phyloP scores from a whole-genome alignment of 2,797 vertebrate genomes.

The Nothura maculosa region DNA sequence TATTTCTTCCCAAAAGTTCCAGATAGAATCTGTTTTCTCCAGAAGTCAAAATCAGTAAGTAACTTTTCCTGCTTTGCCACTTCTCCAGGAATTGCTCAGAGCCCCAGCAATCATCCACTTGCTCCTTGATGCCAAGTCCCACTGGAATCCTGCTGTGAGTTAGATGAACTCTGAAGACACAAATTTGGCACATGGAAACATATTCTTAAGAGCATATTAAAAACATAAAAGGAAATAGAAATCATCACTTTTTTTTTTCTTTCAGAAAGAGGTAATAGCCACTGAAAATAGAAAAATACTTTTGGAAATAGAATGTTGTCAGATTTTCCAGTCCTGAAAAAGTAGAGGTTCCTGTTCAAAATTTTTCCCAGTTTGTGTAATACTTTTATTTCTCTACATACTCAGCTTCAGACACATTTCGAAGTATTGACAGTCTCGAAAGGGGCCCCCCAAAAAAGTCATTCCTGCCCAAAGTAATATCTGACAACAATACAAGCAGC shows the following conservation, averaged over 20 bases:
- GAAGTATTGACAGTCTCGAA: neutral
- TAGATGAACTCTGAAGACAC: neutral
- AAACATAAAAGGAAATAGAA: neutral
- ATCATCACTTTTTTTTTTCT: neutral
- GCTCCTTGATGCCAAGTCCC: neutral
- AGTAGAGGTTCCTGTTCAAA: neutral
- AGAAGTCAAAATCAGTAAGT: constrained; percentile 5
- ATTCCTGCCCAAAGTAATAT: neutral
- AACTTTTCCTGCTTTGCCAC: neutral
- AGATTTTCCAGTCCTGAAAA: neutral
- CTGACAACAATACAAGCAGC: neutral
- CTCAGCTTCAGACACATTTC: neutral
- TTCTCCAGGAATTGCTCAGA: neutral
- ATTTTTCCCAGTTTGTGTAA: neutral
- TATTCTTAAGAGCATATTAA: neutral
- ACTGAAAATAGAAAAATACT: neutral
- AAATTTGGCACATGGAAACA: neutral
- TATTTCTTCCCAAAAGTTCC: neutral
- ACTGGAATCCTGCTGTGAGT: neutral
- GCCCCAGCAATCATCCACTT: neutral
- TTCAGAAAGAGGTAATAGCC: neutral
- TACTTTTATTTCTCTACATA: neutral
- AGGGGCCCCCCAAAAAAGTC: neutral
- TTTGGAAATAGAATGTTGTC: neutral
- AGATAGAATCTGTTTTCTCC: neutral